Percentiles rank a stretch among this genome's conserved stretches.
These are phyloP conservation scores for Chromobotia macracanthus DNA, from an alignment of 2,797 vertebrate genomes.

Conservation along the genomic window DNA sequence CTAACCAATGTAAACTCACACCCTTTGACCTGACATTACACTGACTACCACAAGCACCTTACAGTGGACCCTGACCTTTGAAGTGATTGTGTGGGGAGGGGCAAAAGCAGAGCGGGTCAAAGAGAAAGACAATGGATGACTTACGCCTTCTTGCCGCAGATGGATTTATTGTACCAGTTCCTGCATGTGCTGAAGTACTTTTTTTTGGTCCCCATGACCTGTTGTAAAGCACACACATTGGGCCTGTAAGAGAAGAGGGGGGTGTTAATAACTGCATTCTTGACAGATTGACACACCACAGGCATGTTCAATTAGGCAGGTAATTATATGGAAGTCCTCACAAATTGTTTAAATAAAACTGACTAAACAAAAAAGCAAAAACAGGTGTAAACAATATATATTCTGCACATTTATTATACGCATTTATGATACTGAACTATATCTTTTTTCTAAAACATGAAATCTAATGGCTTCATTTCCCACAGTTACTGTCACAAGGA, in stretches of 20 bases:
- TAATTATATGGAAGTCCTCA: slow-evolving; percentile 15
- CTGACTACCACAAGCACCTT: background rate
- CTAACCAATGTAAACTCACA: slow-evolving; percentile 5
- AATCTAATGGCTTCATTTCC: too few species aligned
- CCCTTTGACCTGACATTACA: background rate
- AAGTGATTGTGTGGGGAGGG: background rate
- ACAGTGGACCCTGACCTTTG: slow-evolving; percentile 3
- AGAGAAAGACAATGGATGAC: slow-evolving; percentile 66
- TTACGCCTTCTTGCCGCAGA: slow-evolving; percentile 97
- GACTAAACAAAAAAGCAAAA: background rate
- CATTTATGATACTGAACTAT: too few species aligned
- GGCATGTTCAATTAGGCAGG: slow-evolving; percentile 5
- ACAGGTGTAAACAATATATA: too few species aligned
- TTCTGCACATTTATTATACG: too few species aligned
- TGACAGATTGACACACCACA: background rate
- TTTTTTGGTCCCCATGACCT: slow-evolving; percentile 90
- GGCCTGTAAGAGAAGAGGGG: slow-evolving; percentile 73
- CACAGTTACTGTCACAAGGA: too few species aligned
- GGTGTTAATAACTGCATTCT: background rate
- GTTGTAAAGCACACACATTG: slow-evolving; percentile 93
- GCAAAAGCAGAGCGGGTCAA: background rate
- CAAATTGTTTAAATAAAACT: slow-evolving; percentile 28
- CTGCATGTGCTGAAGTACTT: slow-evolving; percentile 98
- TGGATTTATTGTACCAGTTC: slow-evolving; percentile 93
- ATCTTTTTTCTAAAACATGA: too few species aligned